A percentile compares a stretch with the other conserved stretches of the same genome.
These are phyloP conservation scores for Altica lythri DNA, from an alignment of 2,888 invertebrate genomes.

Conservation along the genomic window DNA sequence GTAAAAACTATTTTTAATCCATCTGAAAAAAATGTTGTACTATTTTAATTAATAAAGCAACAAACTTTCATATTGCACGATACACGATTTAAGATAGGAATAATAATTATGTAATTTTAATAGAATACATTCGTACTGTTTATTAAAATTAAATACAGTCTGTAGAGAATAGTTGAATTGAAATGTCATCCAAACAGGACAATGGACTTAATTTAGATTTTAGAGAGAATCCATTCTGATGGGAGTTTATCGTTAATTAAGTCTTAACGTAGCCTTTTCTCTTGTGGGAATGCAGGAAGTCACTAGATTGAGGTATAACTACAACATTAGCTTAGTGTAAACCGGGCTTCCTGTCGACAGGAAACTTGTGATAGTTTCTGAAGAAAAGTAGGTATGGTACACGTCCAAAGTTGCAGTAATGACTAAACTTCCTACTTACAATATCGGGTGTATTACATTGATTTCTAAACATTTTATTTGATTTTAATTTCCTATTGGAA, in stretches of 20 bases:
- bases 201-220: conserved; percentile 23
- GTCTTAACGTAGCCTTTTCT: conserved; percentile 22
- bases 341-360: conserved; percentile 15
- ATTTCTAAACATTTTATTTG: no score
- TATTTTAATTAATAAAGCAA: no score
- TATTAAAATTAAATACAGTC: no score
- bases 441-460: no score
- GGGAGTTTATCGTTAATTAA: conserved; percentile 26
- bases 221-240: conserved; percentile 21
- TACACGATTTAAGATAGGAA: neutral
- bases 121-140: no score
- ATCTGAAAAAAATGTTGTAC: no score
- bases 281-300: conserved; percentile 21
- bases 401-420: neutral
- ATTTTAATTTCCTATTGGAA: no score
- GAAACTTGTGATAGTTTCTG: conserved; percentile 9
- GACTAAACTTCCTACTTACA: conserved; percentile 1
- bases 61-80: no score
- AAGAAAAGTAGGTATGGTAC: conserved; percentile 4
- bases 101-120: no score
- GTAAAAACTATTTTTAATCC: no score
- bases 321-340: conserved; percentile 13
- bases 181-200: conserved; percentile 12
- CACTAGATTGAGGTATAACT: conserved; percentile 20
- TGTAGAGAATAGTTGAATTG: conserved; percentile 1